Conservation (phyloP, 37 sponge, comb jelly and placozoan species). For the Tethya wilhelma region DNA sequence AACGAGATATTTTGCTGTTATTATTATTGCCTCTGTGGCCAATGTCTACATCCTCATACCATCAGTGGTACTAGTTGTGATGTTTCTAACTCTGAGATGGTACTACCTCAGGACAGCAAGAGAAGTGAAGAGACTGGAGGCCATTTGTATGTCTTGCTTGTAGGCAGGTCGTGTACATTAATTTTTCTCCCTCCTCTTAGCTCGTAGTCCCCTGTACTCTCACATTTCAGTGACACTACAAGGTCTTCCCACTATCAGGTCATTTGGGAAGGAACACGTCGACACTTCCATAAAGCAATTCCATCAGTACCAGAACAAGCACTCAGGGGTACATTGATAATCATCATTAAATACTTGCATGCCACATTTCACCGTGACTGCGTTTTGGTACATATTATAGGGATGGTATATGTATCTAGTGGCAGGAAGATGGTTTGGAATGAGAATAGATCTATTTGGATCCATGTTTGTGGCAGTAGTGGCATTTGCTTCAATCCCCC, state of each 20-base stretch:
- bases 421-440: conserved; percentile 72
- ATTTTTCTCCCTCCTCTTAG: conserved; percentile 56
- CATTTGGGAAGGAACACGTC: conserved; percentile 41
- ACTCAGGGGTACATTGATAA: conserved; percentile 17
- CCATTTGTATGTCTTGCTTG: conserved; percentile 52
- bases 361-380: neutral
- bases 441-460: conserved; percentile 71
- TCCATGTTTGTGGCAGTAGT: conserved; percentile 53
- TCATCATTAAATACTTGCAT: too few relatives aligned
- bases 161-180: too few relatives aligned
- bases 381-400: conserved; percentile 5
- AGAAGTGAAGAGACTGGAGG: conserved; percentile 77
- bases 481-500: conserved; percentile 62
- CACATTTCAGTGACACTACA: conserved; percentile 81
- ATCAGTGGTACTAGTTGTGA: conserved; percentile 5
- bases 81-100: conserved; percentile 39
- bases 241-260: conserved; percentile 79
- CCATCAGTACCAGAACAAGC: conserved; percentile 47
- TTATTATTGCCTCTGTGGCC: conserved; percentile 44
- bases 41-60: conserved; percentile 66
- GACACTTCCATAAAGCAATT: conserved; percentile 23
- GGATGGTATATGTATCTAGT: conserved; percentile 73
- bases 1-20: conserved; percentile 53
- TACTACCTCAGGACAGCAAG: conserved; percentile 71
- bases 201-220: conserved; percentile 87